These are phyloP conservation scores for Puntigrus tetrazona DNA, from an alignment of 2,113 vertebrate species.

Conservation along the genomic window DNA sequence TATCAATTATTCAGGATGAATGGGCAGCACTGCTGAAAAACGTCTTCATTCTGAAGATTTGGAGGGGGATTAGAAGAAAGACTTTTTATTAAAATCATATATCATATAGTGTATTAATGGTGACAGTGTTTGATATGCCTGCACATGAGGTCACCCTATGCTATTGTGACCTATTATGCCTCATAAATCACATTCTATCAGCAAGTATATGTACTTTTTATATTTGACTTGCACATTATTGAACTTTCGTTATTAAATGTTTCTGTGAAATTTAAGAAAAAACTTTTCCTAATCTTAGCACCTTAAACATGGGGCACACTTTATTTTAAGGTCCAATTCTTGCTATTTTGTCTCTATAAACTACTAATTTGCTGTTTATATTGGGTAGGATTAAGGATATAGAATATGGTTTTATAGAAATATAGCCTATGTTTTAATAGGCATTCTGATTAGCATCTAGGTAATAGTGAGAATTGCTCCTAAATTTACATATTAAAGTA, in stretches of 20 bases:
- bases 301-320: too few relatives aligned
- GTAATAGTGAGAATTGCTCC: too few relatives aligned
- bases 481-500: too few relatives aligned
- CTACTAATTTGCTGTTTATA: too few relatives aligned
- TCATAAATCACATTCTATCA: not conserved
- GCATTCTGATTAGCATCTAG: too few relatives aligned
- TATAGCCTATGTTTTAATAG: too few relatives aligned
- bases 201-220: not conserved
- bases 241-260: not conserved
- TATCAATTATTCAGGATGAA: constrained; percentile 20
- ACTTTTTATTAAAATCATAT: not conserved
- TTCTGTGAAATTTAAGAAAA: not conserved
- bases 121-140: not conserved
- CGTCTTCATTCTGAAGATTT: not conserved
- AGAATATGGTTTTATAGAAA: too few relatives aligned
- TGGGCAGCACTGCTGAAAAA: not conserved
- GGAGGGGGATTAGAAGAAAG: not conserved
- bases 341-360: too few relatives aligned
- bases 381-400: too few relatives aligned
- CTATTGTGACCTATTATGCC: not conserved
- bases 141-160: not conserved
- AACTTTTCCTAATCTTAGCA: too few relatives aligned
- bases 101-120: not conserved
- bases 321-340: too few relatives aligned
- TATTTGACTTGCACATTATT: not conserved